Base-by-base conservation (phyloP, 1,140 invertebrate species). In the Luehdorfia chinensis region DNA sequence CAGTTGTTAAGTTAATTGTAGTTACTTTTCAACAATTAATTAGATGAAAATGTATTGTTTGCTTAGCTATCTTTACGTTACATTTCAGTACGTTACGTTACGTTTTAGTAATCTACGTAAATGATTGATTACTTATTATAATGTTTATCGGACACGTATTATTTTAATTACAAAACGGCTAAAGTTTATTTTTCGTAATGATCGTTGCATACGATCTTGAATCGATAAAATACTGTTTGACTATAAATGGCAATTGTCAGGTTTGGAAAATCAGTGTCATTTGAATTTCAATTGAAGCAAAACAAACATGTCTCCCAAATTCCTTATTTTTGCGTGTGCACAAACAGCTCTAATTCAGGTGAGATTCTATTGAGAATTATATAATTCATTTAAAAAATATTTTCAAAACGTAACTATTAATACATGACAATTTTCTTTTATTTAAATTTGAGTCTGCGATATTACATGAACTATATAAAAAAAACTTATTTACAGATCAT, bases 301-400 rank as follows among this genome's bases (percentile, higher is more conserved):
- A 28, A 30, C 39, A 15, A 43, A 27, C 3, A 43, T 43, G 39
- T 43, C 39, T 43, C 9, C 8, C 9, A 18, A 16, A 18, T 30
- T 12, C 7, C 6, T 43, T 5, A 8, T 43, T 18, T n/a, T 34
- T 9, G 1, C 30, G 8, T 43, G 39, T 9, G 39, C 18, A 2
- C 25, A 43, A 30, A 11, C 27, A 4, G 14, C 46, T 25, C 21
- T 47, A 1, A 23, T 53, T 7, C 50, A 53, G 45, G 50, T 53
- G 45, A 53, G 13, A n/a, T n/a, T n/a, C n/a, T n/a, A 11, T 9
- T 23, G 4, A 27, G 8, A 47, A 25, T 37, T 6, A 21, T 37
- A 9, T 9, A 37, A 9, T 28, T 5, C 9, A 25, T 15, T 27
- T 36, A 16, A 11, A 9, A 4, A 25, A 13, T n/a, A 4, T 9